phyloP scores from a whole-genome alignment of 2,888 invertebrate genomes.

The Idaea dimidiata region DNA sequence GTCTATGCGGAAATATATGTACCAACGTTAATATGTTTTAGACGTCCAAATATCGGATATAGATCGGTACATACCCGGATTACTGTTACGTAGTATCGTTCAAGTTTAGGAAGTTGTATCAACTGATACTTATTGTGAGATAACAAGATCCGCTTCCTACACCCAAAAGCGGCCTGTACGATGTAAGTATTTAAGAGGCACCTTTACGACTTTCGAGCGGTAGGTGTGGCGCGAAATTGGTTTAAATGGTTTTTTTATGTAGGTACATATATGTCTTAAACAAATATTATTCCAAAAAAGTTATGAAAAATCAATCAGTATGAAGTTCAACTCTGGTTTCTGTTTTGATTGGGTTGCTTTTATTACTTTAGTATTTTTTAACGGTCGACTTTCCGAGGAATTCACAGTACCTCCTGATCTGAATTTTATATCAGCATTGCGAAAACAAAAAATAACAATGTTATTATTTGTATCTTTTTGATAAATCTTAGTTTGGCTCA shows the following conservation, averaged over 20 bases:
- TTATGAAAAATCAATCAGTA: too few relatives aligned
- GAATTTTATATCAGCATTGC: too few relatives aligned
- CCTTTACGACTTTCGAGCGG: neutral
- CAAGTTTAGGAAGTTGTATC: conserved; percentile 71
- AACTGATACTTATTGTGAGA: conserved; percentile 54
- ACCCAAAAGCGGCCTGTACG: conserved; percentile 35
- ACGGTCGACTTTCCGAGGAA: too few relatives aligned
- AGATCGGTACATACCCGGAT: neutral
- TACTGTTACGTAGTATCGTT: conserved; percentile 15
- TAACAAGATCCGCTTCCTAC: conserved; percentile 72
- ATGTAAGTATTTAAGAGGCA: neutral
- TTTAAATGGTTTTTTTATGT: neutral
- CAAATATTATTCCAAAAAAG: neutral
- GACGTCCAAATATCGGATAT: neutral
- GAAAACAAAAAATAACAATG: too few relatives aligned
- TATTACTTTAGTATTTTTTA: too few relatives aligned
- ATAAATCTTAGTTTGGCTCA: too few relatives aligned
- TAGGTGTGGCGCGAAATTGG: neutral
- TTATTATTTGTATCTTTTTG: too few relatives aligned
- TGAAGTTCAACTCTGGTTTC: too few relatives aligned
- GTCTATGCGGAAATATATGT: neutral
- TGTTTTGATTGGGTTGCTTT: conserved; percentile 16
- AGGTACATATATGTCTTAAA: neutral
- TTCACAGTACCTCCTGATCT: too few relatives aligned
- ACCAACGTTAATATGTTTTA: neutral